These are phyloP conservation scores for Microcebus ravelobensis DNA, from an alignment of 2,113 vertebrate species.

Conservation along the genomic window DNA sequence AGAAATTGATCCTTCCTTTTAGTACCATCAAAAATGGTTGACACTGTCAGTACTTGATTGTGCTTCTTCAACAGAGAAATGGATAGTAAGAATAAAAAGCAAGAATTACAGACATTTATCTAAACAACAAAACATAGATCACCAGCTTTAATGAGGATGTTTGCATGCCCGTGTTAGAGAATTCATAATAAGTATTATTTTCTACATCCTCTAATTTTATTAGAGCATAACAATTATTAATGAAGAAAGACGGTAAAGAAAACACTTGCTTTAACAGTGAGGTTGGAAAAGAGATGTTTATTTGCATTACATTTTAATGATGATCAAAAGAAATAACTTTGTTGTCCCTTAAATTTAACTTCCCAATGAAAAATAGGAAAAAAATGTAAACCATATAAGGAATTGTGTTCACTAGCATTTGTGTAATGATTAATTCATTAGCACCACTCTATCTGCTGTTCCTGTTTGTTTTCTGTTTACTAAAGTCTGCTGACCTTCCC, in stretches of 20 bases:
- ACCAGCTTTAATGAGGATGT: constrained; percentile 60
- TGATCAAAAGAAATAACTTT: constrained; percentile 65
- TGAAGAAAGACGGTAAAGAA: constrained; percentile 43
- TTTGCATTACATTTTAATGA: constrained; percentile 69
- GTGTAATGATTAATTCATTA: constrained; percentile 80
- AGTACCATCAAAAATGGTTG: neutral
- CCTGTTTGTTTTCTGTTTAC: constrained; percentile 60
- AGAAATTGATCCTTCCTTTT: neutral
- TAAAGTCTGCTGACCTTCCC: constrained; percentile 47
- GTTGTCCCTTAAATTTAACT: constrained; percentile 70
- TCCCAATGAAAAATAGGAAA: constrained; percentile 75
- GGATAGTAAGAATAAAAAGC: neutral
- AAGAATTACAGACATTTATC: constrained; percentile 66
- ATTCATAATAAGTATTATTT: constrained; percentile 75
- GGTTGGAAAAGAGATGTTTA: constrained; percentile 55
- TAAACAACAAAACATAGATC: constrained; percentile 61
- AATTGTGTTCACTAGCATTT: constrained; percentile 72
- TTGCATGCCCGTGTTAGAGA: constrained; percentile 54
- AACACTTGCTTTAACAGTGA: constrained; percentile 60
- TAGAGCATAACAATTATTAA: constrained; percentile 76
- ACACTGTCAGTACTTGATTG: neutral
- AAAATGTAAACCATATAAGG: constrained; percentile 67
- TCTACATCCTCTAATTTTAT: constrained; percentile 76
- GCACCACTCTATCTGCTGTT: constrained; percentile 58
- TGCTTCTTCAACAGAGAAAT: constrained; percentile 8